Evolutionary conservation across 2,888 invertebrate species (phyloP).

Genomic region (Brachypalpus laphriformis): DNA sequence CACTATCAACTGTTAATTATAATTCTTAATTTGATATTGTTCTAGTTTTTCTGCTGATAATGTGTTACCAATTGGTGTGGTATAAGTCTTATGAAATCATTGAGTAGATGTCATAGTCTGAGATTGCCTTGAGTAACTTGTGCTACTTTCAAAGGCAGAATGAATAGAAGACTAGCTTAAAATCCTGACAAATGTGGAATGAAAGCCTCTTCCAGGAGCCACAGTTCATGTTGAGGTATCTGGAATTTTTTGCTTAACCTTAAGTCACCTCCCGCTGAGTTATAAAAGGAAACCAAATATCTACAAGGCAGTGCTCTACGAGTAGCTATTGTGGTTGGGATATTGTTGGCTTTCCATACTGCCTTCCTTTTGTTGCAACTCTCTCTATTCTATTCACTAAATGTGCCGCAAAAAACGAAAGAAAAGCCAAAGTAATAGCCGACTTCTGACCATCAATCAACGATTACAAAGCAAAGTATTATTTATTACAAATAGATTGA

Average conservation of each 20-base stretch:
- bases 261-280: background rate
- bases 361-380: background rate
- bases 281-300: background rate
- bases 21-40: constrained; percentile 19
- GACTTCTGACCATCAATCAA: background rate
- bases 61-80: background rate
- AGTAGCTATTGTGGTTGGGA: background rate
- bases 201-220: background rate
- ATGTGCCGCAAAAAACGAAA: background rate
- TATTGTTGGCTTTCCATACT: too few relatives aligned
- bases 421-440: background rate
- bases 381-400: background rate
- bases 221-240: background rate
- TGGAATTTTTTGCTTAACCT: too few relatives aligned
- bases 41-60: background rate
- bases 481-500: background rate
- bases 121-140: background rate
- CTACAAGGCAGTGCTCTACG: background rate
- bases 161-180: background rate
- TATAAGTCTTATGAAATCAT: constrained; percentile 14
- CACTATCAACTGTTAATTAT: constrained; percentile 28
- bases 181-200: too few relatives aligned
- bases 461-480: background rate
- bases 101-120: background rate
- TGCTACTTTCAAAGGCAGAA: too few relatives aligned